These are phyloP conservation scores for Sebastes trivittatus DNA, from an alignment of 2,797 vertebrate genomes.

Conservation along the genomic window DNA sequence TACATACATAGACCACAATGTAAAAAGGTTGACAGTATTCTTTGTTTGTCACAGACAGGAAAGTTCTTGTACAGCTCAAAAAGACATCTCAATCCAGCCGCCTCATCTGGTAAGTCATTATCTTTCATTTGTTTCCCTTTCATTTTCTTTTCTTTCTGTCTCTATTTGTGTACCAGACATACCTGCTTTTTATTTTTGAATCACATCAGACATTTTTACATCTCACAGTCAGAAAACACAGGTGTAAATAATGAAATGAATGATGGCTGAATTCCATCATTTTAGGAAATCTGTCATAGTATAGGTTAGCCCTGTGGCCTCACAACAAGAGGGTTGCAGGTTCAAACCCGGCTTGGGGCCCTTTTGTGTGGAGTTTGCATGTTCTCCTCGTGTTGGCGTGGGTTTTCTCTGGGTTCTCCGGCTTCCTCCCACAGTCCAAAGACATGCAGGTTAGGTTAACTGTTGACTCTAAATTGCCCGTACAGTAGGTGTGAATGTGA, in stretches of 20 bases:
- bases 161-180: not conserved
- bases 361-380: no score
- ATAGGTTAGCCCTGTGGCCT: no score
- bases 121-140: not conserved
- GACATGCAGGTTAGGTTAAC: no score
- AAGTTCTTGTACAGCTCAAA: slow-evolving; percentile 73
- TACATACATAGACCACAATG: not conserved
- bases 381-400: no score
- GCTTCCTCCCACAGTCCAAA: no score
- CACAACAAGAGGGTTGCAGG: no score
- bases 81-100: slow-evolving; percentile 77
- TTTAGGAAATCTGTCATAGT: no score
- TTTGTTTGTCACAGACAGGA: slow-evolving; percentile 66
- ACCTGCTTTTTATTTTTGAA: not conserved
- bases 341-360: no score
- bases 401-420: no score
- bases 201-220: not conserved
- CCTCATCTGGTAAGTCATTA: slow-evolving; percentile 80
- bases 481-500: no score
- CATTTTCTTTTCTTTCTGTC: not conserved
- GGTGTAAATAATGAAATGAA: not conserved
- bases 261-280: not conserved
- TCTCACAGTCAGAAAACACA: not conserved
- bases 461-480: no score
- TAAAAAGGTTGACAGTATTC: not conserved